Conservation (phyloP, 2,797 vertebrate genomes). For the Anguilla pacifica region DNA sequence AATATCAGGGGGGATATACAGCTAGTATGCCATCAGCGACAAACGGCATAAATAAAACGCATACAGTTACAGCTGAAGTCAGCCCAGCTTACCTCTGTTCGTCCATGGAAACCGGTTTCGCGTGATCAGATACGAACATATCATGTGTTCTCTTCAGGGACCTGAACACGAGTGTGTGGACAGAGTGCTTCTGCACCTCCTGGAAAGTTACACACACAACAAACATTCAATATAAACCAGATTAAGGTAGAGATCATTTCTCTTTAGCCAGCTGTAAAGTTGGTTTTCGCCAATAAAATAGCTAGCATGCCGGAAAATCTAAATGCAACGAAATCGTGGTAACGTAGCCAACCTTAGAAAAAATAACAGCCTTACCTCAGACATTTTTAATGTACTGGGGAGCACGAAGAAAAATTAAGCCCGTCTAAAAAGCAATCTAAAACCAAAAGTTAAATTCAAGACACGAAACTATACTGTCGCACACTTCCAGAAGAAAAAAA, state of each 20-base stretch:
- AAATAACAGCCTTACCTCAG: background rate
- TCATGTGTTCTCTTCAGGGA: conserved; percentile 96
- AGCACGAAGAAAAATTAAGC: background rate
- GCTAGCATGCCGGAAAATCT: background rate
- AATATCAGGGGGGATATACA: background rate
- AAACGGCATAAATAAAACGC: background rate
- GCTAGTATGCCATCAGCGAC: background rate
- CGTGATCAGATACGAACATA: conserved; percentile 97
- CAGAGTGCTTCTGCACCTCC: conserved; percentile 99
- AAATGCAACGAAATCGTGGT: background rate
- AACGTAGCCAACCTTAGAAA: background rate
- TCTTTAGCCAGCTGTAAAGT: background rate
- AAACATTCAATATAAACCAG: background rate
- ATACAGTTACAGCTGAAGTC: background rate
- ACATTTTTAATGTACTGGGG: background rate
- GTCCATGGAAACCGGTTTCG: conserved; percentile 83
- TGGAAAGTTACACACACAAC: conserved; percentile 51
- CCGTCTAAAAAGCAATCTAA: background rate
- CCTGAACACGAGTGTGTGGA: conserved; percentile 96
- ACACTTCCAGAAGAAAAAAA: background rate
- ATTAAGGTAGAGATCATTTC: background rate
- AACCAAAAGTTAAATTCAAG: background rate
- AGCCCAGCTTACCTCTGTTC: conserved; percentile 80
- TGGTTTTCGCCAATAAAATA: background rate
- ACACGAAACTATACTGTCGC: background rate